Base-by-base conservation (phyloP, 1,140 invertebrate species). In the Physella acuta region DNA sequence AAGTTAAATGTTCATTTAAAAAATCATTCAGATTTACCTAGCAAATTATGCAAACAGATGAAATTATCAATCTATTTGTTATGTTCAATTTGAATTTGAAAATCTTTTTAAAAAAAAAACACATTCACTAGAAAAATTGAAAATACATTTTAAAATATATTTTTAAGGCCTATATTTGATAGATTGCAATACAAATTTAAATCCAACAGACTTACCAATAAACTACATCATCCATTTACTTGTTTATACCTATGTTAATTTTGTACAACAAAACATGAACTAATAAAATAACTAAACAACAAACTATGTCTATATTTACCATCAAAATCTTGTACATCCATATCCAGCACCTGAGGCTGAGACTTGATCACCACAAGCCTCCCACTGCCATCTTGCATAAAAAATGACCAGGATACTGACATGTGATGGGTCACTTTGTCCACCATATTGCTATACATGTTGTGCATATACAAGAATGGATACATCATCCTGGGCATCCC, bases 391-490 rank as follows among this genome's bases (percentile, higher is more conserved):
- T 76, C 74, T 58, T 78, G 77, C 71, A 81, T 75, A 71, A 82
- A 85, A 49, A 83, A 76, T 28, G 82, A 82, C 82, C 81, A 85
- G 26, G 75, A 77, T 62, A 80, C 76, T 26, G 76, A 75, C 70
- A 82, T 75, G 39, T 79, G 77, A 31, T 74, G 71, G 17, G 70
- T 76, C 39, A 83, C 73, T 63, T 82, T 81, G 58, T 81, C 77
- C 53, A 82, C 71, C 77, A 84, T 79, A 63, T 81, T 82, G 44
- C 76, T 81, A 71, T 84, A 85, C 26, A 82, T 64, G 64, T 76
- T 79, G 69, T 81, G 78, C 37, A 85, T 78, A 71, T 82, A 85
- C 72, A 84, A 71, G n/a, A 84, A 71, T 1, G 83, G 83, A 59
- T 78, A 81, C n/a, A 84, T 55, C 39, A 81, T 74, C n/a, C 73